Evolutionary conservation across 2,888 invertebrate genomes (phyloP).

Genomic region (Rotaria magnacalcarata): DNA sequence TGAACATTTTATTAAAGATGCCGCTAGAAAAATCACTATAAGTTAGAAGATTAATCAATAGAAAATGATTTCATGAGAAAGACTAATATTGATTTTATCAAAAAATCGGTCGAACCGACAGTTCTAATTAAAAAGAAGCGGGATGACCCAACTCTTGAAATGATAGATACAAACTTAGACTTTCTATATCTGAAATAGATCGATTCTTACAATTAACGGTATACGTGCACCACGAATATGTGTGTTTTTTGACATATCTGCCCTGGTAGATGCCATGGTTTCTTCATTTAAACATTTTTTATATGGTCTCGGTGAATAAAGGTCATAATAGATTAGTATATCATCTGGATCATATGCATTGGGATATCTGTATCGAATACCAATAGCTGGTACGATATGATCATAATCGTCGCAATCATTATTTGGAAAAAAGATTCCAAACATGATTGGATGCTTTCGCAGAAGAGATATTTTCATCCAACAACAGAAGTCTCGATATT

Average conservation of each 20-base stretch:
- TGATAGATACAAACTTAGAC: too few relatives aligned
- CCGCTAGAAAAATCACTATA: too few relatives aligned
- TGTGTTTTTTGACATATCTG: not conserved
- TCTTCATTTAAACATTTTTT: not conserved
- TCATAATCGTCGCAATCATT: not conserved
- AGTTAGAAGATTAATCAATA: too few relatives aligned
- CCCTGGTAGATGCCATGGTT: not conserved
- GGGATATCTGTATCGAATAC: not conserved
- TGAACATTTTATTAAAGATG: too few relatives aligned
- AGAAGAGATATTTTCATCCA: not conserved
- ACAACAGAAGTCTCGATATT: not conserved
- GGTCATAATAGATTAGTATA: not conserved
- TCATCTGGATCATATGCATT: not conserved
- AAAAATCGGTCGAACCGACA: too few relatives aligned
- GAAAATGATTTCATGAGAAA: too few relatives aligned
- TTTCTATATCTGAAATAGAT: too few relatives aligned
- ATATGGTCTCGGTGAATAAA: not conserved
- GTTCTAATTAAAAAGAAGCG: too few relatives aligned
- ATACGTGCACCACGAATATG: too few relatives aligned
- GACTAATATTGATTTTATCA: too few relatives aligned
- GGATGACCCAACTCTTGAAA: too few relatives aligned
- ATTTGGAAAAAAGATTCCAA: not conserved
- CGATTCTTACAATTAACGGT: too few relatives aligned
- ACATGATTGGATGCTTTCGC: not conserved
- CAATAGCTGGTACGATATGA: not conserved